phyloP scores from a whole-genome alignment of 2,113 vertebrate species.

The Ammodytes marinus region DNA sequence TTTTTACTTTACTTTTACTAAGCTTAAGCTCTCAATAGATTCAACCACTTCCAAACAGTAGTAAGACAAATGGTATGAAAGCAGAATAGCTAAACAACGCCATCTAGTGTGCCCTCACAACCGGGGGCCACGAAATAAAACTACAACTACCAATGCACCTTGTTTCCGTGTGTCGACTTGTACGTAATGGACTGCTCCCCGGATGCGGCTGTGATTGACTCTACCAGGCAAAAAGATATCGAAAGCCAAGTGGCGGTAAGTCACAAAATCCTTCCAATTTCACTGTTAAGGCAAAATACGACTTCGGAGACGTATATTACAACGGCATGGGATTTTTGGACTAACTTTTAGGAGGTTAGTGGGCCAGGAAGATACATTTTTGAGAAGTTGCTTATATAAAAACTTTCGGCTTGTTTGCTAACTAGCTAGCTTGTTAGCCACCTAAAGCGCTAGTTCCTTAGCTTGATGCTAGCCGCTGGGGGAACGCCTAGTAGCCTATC shows the following conservation, averaged over 20 bases:
- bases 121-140: slow-evolving; percentile 7
- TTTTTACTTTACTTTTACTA: neutral
- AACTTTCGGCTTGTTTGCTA: slow-evolving; percentile 77
- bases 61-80: neutral
- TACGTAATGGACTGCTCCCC: slow-evolving; percentile 81
- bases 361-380: neutral
- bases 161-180: slow-evolving; percentile 18
- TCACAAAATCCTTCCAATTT: slow-evolving; percentile 61
- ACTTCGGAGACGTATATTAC: neutral
- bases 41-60: neutral
- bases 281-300: neutral
- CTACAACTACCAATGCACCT: slow-evolving; percentile 71
- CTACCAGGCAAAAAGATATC: slow-evolving; percentile 76
- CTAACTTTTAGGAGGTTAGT: rapidly evolving
- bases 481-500: slow-evolving; percentile 76
- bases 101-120: slow-evolving; percentile 53
- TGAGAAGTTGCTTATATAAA: slow-evolving; percentile 35
- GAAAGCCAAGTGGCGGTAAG: slow-evolving; percentile 82
- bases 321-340: neutral
- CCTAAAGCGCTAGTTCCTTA: slow-evolving; percentile 79
- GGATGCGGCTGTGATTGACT: slow-evolving; percentile 85
- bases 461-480: slow-evolving; percentile 68
- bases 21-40: neutral
- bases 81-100: slow-evolving; percentile 19
- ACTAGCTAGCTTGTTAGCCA: slow-evolving; percentile 70